Base-by-base conservation (phyloP, 2,797 vertebrate genomes). In the Dicrostonyx torquatus region DNA sequence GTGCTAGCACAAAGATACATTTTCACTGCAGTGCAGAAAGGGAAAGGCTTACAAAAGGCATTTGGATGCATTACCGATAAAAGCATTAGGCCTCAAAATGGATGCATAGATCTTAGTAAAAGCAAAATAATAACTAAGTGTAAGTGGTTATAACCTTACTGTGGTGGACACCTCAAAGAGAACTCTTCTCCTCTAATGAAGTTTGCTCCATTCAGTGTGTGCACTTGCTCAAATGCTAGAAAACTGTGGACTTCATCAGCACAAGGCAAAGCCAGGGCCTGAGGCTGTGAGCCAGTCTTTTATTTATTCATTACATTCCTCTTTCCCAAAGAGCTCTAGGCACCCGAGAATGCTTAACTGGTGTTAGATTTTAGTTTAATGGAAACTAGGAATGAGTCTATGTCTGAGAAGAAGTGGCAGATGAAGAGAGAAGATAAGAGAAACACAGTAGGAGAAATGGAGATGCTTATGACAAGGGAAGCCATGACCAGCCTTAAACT, bases 281-380 rank as follows among this genome's bases (percentile, higher is more conserved):
- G n/a, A 94, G 80, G 93, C 73, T n/a, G 82, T 29, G n/a, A 95
- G 60, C n/a, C 73, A n/a, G 62, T 87, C 84, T 96, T 96, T 96
- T 89, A 93, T 94, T 93, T 96, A 94, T 95, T 97, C 87, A 94
- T 94, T 97, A 79, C 34, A 70, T 85, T 95, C 94, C 86, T 86
- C 78, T 93, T 94, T 95, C 79, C 87, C 73, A 85, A 95, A 93
- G 68, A 82, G 45, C 91, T 76, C 58, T 43, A 60, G 60, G 76
- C 62, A 55, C 40, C 78, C 37, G 11, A 93, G 37, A 53, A 90
- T 88, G 22, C 72, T 79, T 86, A 95, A 90, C 40, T 84, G 84
- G 86, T 94, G n/a, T 73, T 96, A 92, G 40, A 88, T 5, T 10
- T 78, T 88, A 34, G 15, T 89, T 78, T 88, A 45, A 17, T 66